Evolutionary conservation across 1,140 invertebrate genomes (phyloP).

Genomic region (Trichonephila clavipes): DNA sequence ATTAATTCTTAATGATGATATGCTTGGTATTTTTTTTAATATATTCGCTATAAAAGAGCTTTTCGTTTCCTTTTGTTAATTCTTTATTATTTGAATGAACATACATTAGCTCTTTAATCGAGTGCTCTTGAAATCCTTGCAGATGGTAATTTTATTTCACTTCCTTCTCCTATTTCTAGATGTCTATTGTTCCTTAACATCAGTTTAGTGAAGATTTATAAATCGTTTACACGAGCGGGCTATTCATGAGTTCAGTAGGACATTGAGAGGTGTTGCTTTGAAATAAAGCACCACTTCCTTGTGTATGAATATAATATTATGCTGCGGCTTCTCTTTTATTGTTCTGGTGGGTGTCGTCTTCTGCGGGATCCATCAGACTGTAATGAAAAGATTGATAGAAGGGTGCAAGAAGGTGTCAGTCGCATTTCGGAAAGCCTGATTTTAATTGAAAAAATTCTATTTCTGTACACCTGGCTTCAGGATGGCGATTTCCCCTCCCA

Average conservation of each 20-base stretch:
- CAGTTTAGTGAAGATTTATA: conserved; percentile 17
- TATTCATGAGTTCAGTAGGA: conserved; percentile 12
- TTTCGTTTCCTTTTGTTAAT: background rate
- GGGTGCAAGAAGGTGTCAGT: conserved; percentile 28
- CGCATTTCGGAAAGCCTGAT: background rate
- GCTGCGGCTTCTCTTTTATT: background rate
- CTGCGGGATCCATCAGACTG: background rate
- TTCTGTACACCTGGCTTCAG: background rate
- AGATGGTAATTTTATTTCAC: background rate
- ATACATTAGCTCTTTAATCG: background rate
- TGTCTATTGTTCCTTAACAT: background rate
- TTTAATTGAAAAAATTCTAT: conserved; percentile 33
- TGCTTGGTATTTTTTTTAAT: background rate
- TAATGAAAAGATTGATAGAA: conserved; percentile 17
- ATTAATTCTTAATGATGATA: background rate
- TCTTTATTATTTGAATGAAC: background rate
- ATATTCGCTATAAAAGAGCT: background rate
- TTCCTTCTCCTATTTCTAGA: conserved; percentile 37
- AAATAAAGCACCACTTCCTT: conserved; percentile 1
- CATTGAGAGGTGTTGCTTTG: conserved; percentile 23
- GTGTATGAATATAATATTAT: background rate
- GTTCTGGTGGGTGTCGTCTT: conserved; percentile 33
- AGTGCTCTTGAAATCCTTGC: conserved; percentile 9
- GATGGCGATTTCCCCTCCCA: conserved; percentile 18
- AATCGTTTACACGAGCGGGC: background rate